These are phyloP conservation scores for Syrrhaptes paradoxus DNA, from an alignment of 2,113 vertebrate genomes.

Conservation along the genomic window DNA sequence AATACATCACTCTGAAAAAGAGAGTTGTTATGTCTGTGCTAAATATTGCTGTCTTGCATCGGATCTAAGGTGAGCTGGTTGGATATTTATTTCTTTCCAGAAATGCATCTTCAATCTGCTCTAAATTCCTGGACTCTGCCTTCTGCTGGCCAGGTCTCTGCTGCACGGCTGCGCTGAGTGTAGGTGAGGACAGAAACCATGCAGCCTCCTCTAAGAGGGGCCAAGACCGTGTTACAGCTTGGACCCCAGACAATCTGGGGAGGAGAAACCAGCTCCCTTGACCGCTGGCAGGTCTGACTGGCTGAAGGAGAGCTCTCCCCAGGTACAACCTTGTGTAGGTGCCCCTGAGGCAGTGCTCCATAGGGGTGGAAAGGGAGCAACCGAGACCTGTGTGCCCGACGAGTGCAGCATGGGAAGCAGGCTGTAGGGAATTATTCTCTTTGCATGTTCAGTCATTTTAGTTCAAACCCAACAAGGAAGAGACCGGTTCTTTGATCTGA, in stretches of 20 bases:
- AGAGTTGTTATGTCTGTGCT: neutral
- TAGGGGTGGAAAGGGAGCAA: neutral
- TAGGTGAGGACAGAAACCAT: neutral
- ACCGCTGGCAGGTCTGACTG: neutral
- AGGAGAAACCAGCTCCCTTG: neutral
- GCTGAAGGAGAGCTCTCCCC: no score
- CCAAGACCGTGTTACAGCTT: neutral
- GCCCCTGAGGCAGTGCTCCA: neutral
- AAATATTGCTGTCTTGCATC: neutral
- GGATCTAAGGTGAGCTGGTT: neutral
- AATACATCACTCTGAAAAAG: neutral
- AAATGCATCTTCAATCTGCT: neutral
- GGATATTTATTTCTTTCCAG: neutral
- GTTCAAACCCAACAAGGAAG: neutral
- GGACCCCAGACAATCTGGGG: neutral
- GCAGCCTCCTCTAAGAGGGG: neutral
- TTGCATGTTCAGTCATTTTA: neutral
- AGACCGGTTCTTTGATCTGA: neutral
- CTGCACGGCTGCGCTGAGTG: neutral
- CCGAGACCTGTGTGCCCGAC: accelerated
- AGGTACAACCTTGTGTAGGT: neutral
- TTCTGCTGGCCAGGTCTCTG: neutral
- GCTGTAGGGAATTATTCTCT: neutral
- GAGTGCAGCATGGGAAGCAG: neutral
- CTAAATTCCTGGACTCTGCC: neutral